Base-by-base conservation (phyloP, 2,888 invertebrate species). In the Cyclophora albipunctata region DNA sequence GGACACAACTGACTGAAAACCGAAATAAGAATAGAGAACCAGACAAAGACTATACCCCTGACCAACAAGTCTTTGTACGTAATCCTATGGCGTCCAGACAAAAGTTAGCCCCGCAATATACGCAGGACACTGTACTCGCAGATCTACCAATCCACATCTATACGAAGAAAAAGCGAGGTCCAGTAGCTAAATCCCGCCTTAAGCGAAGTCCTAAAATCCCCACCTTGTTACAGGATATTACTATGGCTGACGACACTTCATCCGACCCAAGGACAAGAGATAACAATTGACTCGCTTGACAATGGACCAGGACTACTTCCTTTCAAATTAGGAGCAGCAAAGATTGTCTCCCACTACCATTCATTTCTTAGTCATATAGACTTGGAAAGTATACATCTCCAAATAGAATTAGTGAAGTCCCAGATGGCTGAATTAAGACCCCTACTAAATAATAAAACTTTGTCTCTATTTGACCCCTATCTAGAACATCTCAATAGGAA, bases 281-380 rank as follows among this genome's bases (percentile, higher is more conserved):
- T 58, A 58, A 42, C 7, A 45, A 40, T 55, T 53, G 52, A 58
- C 7, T 6, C 49, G 2, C 34, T 58, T 4, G 47, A 49, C 3
- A 34, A 58, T 6, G 59, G 60, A 34, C 58, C 55, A 0, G 58
- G 60, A 35, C 20, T 54, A 5, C 51, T 63, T 7, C 61, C 62
- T 0, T 63, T 58, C 20, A 59, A 60, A 49, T 37, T 64, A 3
- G 64, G 64, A 44, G 45, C 50, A 1, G 43, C 58, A 1, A 57
- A 50, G 54, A 40, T 61, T 3, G 35, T 59, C 34, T 54, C 62
- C 5, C 61, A 62, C 7, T 61, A 58, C 40, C 65, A 63, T 53
- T 48, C 61, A 3, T 62, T 63, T 37, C 34, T 60, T 35, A 49
- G 7, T 47, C 52, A 48, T 45, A 53, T 42, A 45, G 54, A 49